Evolutionary conservation across 2,797 vertebrate species (phyloP).

Genomic region (Phoxinus dragarum): DNA sequence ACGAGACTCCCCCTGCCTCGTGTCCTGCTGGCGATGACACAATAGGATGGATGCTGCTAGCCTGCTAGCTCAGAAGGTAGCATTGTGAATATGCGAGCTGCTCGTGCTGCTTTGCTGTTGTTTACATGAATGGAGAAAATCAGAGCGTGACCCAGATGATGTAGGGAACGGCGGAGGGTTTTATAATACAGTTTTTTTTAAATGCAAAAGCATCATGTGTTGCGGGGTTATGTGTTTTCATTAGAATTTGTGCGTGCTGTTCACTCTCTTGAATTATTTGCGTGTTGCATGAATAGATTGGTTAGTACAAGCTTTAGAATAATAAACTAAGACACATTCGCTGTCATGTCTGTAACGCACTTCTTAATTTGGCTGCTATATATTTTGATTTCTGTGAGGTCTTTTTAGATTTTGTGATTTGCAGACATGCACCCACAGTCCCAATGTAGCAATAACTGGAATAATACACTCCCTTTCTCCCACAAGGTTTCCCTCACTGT

Average conservation of each 20-base stretch:
- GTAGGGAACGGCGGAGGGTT: background rate
- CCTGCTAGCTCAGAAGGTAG: slow-evolving; percentile 45
- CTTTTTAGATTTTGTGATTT: background rate
- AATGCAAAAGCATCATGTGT: background rate
- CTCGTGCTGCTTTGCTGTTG: background rate
- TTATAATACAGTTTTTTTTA: background rate
- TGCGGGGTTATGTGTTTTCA: background rate
- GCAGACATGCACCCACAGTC: slow-evolving; percentile 12
- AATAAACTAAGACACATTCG: background rate
- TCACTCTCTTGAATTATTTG: background rate
- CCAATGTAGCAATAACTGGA: slow-evolving; percentile 27
- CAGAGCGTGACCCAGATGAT: background rate
- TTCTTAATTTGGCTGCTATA: background rate
- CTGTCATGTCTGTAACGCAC: background rate
- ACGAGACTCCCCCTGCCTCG: slow-evolving; percentile 29
- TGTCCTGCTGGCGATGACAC: slow-evolving; percentile 48
- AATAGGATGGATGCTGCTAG: slow-evolving; percentile 52
- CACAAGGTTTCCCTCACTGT: slow-evolving; percentile 46
- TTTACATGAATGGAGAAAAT: background rate
- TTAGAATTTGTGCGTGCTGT: background rate
- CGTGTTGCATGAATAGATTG: background rate
- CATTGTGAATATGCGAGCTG: background rate
- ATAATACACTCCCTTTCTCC: slow-evolving; percentile 42
- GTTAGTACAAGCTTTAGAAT: background rate
- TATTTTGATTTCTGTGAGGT: background rate